phyloP scores from a whole-genome alignment of 2,113 vertebrate species.

The Thryonomys swinderianus region DNA sequence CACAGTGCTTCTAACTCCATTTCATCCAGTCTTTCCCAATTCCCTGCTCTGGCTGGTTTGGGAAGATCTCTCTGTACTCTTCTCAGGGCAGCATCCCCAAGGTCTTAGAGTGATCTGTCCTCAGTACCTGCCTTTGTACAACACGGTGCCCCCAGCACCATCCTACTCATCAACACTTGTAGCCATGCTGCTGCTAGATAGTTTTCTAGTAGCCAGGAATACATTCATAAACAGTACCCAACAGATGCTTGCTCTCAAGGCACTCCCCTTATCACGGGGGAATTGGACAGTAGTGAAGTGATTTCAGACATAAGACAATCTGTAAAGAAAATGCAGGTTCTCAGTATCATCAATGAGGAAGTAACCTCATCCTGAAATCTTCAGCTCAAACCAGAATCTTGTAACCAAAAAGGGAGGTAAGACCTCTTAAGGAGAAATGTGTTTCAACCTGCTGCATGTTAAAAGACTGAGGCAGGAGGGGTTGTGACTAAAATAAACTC shows the following conservation, averaged over 20 bases:
- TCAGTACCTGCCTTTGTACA: not conserved
- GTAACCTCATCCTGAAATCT: slow-evolving; percentile 18
- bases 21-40: not conserved
- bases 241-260: not conserved
- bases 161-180: not conserved
- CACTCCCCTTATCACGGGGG: not conserved
- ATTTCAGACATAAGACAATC: not conserved
- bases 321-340: not conserved
- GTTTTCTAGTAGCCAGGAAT: not conserved
- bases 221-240: not conserved
- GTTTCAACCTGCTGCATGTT: not conserved
- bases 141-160: too few species aligned
- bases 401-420: not conserved
- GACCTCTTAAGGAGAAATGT: not conserved
- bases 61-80: not conserved
- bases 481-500: slow-evolving; percentile 56
- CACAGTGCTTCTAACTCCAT: not conserved
- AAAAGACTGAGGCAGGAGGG: not conserved
- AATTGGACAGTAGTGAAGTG: not conserved
- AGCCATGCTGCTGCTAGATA: not conserved
- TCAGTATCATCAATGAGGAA: not conserved
- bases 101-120: not conserved
- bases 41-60: not conserved
- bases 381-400: not conserved
- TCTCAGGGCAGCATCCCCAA: not conserved